These are phyloP conservation scores for Hyperoplus lanceolatus DNA, from an alignment of 2,797 vertebrate species.

Conservation along the genomic window DNA sequence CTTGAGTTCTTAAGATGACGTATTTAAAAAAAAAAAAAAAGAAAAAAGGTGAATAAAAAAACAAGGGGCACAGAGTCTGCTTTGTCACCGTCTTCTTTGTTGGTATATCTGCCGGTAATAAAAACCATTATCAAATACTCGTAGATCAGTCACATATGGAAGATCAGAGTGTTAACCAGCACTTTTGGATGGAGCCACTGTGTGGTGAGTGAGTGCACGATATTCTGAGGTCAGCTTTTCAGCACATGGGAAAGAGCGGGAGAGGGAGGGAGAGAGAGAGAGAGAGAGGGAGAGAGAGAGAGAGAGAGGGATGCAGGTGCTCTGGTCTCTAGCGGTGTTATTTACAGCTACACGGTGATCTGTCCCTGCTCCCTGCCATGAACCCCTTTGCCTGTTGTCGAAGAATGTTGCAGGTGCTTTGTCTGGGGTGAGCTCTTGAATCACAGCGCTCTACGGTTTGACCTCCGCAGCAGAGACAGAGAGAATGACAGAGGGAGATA, in stretches of 20 bases:
- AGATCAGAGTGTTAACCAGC: constrained; percentile 7
- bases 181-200: constrained; percentile 8
- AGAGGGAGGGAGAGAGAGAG: background rate
- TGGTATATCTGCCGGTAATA: constrained; percentile 29
- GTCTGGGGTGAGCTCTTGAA: constrained; percentile 47
- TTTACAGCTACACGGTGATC: constrained; percentile 59
- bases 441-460: constrained; percentile 15
- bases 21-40: constrained; percentile 20
- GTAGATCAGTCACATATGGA: constrained; percentile 2
- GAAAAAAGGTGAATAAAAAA: background rate
- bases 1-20: constrained; percentile 39
- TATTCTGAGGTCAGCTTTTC: constrained; percentile 34
- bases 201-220: background rate
- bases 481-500: constrained; percentile 50
- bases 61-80: background rate
- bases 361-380: constrained; percentile 42
- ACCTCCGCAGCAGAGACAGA: constrained; percentile 43
- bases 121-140: constrained; percentile 19
- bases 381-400: constrained; percentile 55
- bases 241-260: background rate
- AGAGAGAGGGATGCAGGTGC: constrained; percentile 54
- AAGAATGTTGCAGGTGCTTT: constrained; percentile 72
- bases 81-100: constrained; percentile 12
- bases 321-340: constrained; percentile 42
- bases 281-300: constrained; percentile 23